These are phyloP conservation scores for Drymodes brunneopygia DNA, from an alignment of 2,113 vertebrate species.

Conservation along the genomic window DNA sequence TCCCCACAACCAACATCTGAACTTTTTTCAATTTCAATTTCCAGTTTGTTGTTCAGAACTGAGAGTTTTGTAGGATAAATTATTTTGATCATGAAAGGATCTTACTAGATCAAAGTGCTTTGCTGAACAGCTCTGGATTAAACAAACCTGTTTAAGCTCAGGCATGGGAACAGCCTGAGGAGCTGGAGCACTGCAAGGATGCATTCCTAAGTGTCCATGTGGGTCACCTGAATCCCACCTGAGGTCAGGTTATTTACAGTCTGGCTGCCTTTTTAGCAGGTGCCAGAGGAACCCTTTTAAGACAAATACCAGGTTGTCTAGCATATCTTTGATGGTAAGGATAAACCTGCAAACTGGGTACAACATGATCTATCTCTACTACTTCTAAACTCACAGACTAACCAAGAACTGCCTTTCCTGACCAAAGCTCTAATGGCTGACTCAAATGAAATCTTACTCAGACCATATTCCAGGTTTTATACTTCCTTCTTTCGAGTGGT, in stretches of 20 bases:
- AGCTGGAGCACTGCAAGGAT: neutral
- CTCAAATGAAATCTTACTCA: neutral
- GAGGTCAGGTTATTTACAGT: neutral
- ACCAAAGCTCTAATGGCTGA: neutral
- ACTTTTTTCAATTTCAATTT: fast-evolving
- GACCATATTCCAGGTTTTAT: neutral
- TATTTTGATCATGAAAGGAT: neutral
- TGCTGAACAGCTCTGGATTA: neutral
- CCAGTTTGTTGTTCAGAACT: neutral
- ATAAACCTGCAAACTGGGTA: neutral
- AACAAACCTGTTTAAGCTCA: neutral
- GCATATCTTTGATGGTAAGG: neutral
- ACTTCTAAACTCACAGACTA: neutral
- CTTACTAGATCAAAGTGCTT: neutral
- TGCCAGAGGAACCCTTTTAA: neutral
- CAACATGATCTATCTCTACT: neutral
- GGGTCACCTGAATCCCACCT: neutral
- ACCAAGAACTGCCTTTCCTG: neutral
- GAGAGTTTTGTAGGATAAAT: neutral
- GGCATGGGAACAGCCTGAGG: neutral
- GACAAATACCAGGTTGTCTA: neutral
- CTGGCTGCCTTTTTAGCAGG: neutral
- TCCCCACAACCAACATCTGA: neutral
- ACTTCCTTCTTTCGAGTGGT: neutral
- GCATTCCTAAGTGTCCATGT: neutral